Conservation (phyloP, 2,113 vertebrate species). For the Aphyosemion australe region DNA sequence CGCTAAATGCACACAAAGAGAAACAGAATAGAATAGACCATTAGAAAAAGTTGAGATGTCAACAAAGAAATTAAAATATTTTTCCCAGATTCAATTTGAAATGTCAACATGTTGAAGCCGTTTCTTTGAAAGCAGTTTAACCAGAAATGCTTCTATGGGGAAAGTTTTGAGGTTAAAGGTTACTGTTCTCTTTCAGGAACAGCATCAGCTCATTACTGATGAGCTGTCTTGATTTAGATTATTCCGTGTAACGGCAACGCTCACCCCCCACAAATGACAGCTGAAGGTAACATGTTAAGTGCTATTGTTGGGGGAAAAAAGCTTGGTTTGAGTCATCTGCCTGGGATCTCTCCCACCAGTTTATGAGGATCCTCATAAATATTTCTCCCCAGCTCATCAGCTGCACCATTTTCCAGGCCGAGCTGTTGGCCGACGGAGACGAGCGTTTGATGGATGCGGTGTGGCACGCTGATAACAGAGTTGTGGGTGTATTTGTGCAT, state of each 20-base stretch:
- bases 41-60: no score
- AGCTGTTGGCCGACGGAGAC: constrained; percentile 51
- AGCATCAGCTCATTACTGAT: constrained; percentile 25
- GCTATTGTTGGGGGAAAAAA: constrained; percentile 26
- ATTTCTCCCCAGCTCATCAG: constrained; percentile 83
- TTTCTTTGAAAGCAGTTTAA: not conserved
- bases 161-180: not conserved
- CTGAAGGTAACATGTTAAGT: constrained; percentile 66
- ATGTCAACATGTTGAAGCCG: no score
- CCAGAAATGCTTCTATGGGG: not conserved
- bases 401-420: constrained; percentile 46
- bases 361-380: constrained; percentile 79
- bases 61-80: no score
- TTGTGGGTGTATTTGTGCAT: constrained; percentile 11
- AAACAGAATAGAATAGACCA: no score
- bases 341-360: constrained; percentile 67
- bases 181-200: constrained; percentile 1
- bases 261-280: constrained; percentile 45
- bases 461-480: constrained; percentile 48
- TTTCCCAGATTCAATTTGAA: no score
- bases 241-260: constrained; percentile 24
- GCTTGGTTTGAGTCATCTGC: constrained; percentile 67
- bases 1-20: no score
- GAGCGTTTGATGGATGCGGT: constrained; percentile 70
- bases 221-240: constrained; percentile 30